A percentile compares a stretch with the other conserved stretches of the same genome.
phyloP scores from a whole-genome alignment of 2,113 vertebrate genomes.

The Solea senegalensis region DNA sequence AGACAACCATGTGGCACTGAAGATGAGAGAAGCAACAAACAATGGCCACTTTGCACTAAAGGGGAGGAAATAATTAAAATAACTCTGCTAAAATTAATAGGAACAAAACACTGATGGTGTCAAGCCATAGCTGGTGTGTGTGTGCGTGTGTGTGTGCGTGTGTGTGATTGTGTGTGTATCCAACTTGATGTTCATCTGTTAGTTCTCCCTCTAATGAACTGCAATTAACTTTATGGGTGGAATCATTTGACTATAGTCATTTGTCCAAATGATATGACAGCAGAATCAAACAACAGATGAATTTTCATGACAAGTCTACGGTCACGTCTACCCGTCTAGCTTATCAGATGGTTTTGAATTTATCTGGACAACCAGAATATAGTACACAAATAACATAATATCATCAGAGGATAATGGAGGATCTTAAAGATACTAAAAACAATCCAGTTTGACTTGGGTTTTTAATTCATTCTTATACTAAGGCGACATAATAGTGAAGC shows the following conservation, averaged over 20 bases:
- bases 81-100: conserved; percentile 34
- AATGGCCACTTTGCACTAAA: conserved; percentile 26
- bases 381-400: neutral
- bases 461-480: conserved; percentile 26
- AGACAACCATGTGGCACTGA: conserved; percentile 3
- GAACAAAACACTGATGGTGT: conserved; percentile 33
- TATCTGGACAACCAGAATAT: conserved; percentile 5
- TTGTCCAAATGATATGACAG: conserved; percentile 36
- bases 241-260: conserved; percentile 49
- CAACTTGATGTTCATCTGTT: conserved; percentile 20
- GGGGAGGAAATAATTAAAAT: conserved; percentile 28
- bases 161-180: conserved; percentile 2
- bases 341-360: conserved; percentile 13
- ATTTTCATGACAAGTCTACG: conserved; percentile 4
- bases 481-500: conserved; percentile 19
- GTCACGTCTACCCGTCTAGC: conserved; percentile 1
- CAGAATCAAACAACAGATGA: conserved; percentile 6
- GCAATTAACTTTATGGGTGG: conserved; percentile 43
- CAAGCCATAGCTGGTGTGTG: conserved; percentile 24
- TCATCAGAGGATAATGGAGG: neutral
- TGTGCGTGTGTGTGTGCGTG: neutral
- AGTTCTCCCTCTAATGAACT: conserved; percentile 47
- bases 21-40: conserved; percentile 35
- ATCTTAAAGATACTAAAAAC: neutral
- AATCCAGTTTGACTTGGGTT: neutral